Conservation (phyloP, 2,797 vertebrate genomes). For the Pelochelys cantorii region DNA sequence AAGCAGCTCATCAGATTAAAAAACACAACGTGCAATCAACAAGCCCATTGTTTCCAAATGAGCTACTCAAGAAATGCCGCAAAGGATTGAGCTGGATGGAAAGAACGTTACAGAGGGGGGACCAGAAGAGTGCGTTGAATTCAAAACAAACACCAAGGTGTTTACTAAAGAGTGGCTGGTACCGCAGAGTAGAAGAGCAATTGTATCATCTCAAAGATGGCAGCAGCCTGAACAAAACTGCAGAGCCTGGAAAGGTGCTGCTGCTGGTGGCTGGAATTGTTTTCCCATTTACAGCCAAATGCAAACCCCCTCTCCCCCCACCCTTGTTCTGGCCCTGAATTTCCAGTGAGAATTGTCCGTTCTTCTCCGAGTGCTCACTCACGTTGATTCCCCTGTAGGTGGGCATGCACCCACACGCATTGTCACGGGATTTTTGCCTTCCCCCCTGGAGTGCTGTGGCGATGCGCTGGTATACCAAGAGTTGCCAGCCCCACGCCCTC, state of each 20-base stretch:
- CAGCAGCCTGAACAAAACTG: neutral
- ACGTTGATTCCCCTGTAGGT: too few relatives aligned
- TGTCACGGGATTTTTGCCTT: too few relatives aligned
- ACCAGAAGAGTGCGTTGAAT: neutral
- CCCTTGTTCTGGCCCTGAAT: neutral
- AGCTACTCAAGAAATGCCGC: neutral
- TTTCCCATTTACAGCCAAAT: neutral
- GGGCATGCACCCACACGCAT: too few relatives aligned
- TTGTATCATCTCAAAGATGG: neutral
- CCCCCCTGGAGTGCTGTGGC: too few relatives aligned
- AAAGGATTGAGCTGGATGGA: neutral
- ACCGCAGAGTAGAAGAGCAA: neutral
- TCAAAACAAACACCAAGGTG: neutral
- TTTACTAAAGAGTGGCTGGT: neutral
- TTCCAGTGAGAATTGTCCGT: neutral
- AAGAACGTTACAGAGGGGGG: neutral
- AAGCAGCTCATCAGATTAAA: neutral
- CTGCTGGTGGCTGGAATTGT: neutral
- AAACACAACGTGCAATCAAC: neutral
- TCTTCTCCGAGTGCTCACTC: neutral
- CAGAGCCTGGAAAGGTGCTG: neutral
- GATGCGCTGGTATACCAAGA: too few relatives aligned
- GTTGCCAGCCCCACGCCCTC: too few relatives aligned
- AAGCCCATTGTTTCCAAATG: neutral
- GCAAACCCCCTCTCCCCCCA: neutral